A percentile compares a stretch with the other conserved stretches of the same genome.
phyloP scores from a whole-genome alignment of 2,113 vertebrate species.

The Perca schrenkii region DNA sequence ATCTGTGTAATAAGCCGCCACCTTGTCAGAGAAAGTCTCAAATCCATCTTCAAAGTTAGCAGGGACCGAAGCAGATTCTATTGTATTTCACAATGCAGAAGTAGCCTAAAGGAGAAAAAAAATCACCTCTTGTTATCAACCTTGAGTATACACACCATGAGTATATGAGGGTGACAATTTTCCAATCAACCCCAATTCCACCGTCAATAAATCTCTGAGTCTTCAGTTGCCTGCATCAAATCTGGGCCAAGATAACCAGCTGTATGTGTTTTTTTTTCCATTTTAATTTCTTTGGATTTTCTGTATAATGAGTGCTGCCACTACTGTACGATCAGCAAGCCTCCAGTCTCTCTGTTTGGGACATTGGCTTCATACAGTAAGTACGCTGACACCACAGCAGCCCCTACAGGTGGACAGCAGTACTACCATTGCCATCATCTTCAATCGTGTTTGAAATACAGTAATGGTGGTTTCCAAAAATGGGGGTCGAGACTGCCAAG shows the following conservation, averaged over 20 bases:
- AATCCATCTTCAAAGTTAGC: constrained; percentile 54
- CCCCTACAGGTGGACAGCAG: constrained; percentile 58
- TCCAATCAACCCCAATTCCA: constrained; percentile 36
- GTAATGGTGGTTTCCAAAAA: constrained; percentile 9
- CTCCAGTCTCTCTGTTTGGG: constrained; percentile 27
- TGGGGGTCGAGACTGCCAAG: background rate
- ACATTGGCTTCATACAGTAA: background rate
- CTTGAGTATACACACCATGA: background rate
- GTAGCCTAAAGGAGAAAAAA: background rate
- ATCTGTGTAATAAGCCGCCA: constrained; percentile 68
- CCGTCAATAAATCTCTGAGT: constrained; percentile 28
- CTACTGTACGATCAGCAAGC: constrained; percentile 52
- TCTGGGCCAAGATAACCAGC: constrained; percentile 63
- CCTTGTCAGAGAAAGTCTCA: constrained; percentile 58
- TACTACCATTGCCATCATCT: constrained; percentile 3
- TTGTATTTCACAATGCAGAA: constrained; percentile 6
- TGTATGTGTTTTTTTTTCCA: constrained; percentile 33
- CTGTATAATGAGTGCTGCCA: constrained; percentile 60
- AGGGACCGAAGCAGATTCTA: background rate
- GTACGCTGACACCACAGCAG: constrained; percentile 69
- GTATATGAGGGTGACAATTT: constrained; percentile 29
- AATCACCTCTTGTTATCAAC: constrained; percentile 40
- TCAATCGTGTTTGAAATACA: constrained; percentile 37
- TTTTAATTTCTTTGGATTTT: constrained; percentile 50
- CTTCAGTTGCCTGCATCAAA: constrained; percentile 48